Conservation (phyloP, 2,888 invertebrate genomes). For the Ptychoptera albimana region DNA sequence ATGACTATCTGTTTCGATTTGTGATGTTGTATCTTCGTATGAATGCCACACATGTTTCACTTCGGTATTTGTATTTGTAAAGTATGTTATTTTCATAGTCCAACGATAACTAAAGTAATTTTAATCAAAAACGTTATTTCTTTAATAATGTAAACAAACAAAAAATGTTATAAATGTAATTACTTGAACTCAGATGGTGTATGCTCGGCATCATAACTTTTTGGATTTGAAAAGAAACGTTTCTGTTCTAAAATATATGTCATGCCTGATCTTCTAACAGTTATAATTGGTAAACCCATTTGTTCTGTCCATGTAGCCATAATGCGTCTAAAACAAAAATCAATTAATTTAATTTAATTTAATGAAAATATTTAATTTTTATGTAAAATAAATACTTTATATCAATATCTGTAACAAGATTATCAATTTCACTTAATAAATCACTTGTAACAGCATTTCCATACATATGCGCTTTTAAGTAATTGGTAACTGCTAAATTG, state of each 20-base stretch:
- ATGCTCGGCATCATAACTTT: slow-evolving; percentile 33
- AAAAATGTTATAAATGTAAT: slow-evolving; percentile 15
- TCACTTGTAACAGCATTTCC: slow-evolving; percentile 68
- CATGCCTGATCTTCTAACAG: slow-evolving; percentile 32
- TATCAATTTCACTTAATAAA: slow-evolving; percentile 40
- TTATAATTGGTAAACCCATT: slow-evolving; percentile 72
- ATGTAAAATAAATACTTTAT: slow-evolving; percentile 24
- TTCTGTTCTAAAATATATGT: slow-evolving; percentile 49
- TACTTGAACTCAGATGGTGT: slow-evolving; percentile 37
- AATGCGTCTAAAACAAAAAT: slow-evolving; percentile 32
- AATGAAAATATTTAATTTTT: slow-evolving; percentile 6
- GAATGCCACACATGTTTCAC: slow-evolving; percentile 26
- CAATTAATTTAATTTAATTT: slow-evolving; percentile 3
- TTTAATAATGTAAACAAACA: too few species aligned
- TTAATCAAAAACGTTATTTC: too few species aligned
- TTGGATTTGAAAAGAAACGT: slow-evolving; percentile 56
- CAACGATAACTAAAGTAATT: slow-evolving; percentile 52
- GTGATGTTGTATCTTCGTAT: slow-evolving; percentile 23
- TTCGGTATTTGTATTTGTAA: slow-evolving; percentile 35
- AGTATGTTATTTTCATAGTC: slow-evolving; percentile 71
- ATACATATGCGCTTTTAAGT: slow-evolving; percentile 51
- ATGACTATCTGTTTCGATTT: slow-evolving; percentile 32
- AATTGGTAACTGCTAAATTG: slow-evolving; percentile 52
- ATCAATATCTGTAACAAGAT: slow-evolving; percentile 35
- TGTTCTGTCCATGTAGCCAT: slow-evolving; percentile 86